phyloP scores from a whole-genome alignment of 2,888 invertebrate species.

The Bembecia ichneumoniformis region DNA sequence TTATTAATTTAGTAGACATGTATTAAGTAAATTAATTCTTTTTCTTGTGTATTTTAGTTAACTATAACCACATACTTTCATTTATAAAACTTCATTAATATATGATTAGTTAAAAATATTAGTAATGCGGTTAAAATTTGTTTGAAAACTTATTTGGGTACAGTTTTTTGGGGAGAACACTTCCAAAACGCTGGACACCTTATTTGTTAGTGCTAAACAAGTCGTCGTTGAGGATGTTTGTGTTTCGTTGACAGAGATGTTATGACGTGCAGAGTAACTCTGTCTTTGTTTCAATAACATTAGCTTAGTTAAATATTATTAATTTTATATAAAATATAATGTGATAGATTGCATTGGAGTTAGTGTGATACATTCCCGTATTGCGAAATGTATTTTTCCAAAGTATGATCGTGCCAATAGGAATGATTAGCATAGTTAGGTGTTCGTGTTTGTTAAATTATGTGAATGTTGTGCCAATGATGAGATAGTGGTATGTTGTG shows the following conservation, averaged over 20 bases:
- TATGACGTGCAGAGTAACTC: slow-evolving; percentile 63
- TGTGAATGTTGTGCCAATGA: slow-evolving; percentile 71
- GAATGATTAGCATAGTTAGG: slow-evolving; percentile 65
- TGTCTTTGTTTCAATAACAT: slow-evolving; percentile 64
- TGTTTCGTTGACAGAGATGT: slow-evolving; percentile 48
- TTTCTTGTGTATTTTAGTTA: too few species aligned
- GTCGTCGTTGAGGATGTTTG: slow-evolving; percentile 31
- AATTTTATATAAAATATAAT: slow-evolving; percentile 38
- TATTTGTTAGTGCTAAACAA: slow-evolving; percentile 29
- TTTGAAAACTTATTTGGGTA: too few species aligned
- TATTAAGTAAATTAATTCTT: too few species aligned
- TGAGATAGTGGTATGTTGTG: slow-evolving; percentile 72
- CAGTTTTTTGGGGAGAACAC: too few species aligned
- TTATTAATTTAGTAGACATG: too few species aligned
- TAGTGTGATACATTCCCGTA: slow-evolving; percentile 27
- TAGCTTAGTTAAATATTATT: slow-evolving; percentile 36
- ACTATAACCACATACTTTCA: too few species aligned
- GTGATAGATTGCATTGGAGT: slow-evolving; percentile 42
- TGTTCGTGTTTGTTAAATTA: slow-evolving; percentile 64
- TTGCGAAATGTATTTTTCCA: slow-evolving; percentile 55
- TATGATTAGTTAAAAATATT: too few species aligned
- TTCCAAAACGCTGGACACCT: too few species aligned
- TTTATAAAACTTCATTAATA: too few species aligned
- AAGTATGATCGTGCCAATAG: slow-evolving; percentile 70
- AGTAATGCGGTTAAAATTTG: too few species aligned